phyloP scores from a whole-genome alignment of 53 echinoderm and acorn worm genomes.

The Astropecten irregularis region DNA sequence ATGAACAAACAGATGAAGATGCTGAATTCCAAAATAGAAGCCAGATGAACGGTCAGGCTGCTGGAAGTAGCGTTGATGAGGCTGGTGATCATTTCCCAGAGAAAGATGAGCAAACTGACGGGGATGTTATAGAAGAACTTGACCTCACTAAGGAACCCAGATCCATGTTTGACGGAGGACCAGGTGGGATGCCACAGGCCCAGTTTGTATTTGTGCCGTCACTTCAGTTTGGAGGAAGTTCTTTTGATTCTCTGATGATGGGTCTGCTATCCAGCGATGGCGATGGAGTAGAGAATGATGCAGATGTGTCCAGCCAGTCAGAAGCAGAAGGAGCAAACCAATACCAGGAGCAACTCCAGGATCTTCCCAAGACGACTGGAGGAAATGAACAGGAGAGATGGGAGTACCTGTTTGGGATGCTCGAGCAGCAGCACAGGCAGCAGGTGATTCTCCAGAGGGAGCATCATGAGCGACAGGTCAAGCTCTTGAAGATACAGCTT shows the following conservation, averaged over 20 bases:
- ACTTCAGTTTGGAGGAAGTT: slow-evolving; percentile 29
- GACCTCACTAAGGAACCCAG: slow-evolving; percentile 59
- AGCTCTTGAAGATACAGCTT: slow-evolving; percentile 60
- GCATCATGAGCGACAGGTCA: slow-evolving; percentile 79
- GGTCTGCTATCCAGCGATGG: slow-evolving; percentile 45
- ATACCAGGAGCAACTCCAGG: too few species aligned
- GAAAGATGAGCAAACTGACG: slow-evolving; percentile 22
- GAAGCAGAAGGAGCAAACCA: too few species aligned
- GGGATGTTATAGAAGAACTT: slow-evolving; percentile 67
- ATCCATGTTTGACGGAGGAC: slow-evolving; percentile 1
- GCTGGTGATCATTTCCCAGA: neutral
- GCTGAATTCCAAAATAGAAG: neutral
- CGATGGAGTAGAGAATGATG: slow-evolving; percentile 46
- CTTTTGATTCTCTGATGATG: slow-evolving; percentile 50
- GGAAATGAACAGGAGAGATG: slow-evolving; percentile 37
- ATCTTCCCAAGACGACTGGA: neutral
- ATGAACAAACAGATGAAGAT: slow-evolving; percentile 1
- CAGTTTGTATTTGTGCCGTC: slow-evolving; percentile 60
- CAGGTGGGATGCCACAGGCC: slow-evolving; percentile 29
- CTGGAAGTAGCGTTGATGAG: neutral
- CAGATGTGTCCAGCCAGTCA: slow-evolving; percentile 36
- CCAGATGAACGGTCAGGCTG: neutral
- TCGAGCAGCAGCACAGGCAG: slow-evolving; percentile 71
- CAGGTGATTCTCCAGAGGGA: slow-evolving; percentile 69
- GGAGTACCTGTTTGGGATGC: slow-evolving; percentile 46